These are phyloP conservation scores for Seriola rivoliana DNA, from an alignment of 2,113 vertebrate genomes.

Conservation along the genomic window DNA sequence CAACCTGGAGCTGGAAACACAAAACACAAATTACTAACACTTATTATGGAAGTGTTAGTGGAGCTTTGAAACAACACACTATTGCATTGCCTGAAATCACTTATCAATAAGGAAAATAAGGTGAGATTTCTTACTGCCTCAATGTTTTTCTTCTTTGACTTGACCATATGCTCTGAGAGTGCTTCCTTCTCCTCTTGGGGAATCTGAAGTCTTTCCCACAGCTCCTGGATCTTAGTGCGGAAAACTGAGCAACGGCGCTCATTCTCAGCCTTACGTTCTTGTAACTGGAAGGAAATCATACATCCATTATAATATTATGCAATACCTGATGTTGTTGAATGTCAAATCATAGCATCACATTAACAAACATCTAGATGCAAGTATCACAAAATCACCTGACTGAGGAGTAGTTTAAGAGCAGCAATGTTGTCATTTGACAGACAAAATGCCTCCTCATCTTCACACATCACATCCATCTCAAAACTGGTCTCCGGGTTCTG, in stretches of 20 bases:
- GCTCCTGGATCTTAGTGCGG: conserved; percentile 84
- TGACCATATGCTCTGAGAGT: conserved; percentile 80
- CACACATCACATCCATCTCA: conserved; percentile 90
- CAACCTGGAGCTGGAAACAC: conserved; percentile 85
- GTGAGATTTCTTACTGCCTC: conserved; percentile 86
- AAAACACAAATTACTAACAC: not conserved
- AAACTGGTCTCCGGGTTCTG: conserved; percentile 90
- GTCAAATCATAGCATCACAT: not conserved
- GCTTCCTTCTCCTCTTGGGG: conserved; percentile 85
- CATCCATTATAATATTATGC: not conserved
- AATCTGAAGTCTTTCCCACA: conserved; percentile 91
- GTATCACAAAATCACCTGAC: conserved; percentile 82
- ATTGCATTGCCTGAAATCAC: not conserved
- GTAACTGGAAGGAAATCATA: conserved; percentile 81
- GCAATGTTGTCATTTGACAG: conserved; percentile 90
- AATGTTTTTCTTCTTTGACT: conserved; percentile 83
- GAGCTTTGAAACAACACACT: not conserved
- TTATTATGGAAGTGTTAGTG: not conserved
- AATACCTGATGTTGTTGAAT: not conserved
- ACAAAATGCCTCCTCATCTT: conserved; percentile 91
- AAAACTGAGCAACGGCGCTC: conserved; percentile 83
- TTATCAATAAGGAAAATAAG: not conserved
- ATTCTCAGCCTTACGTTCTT: conserved; percentile 84
- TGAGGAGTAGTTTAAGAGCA: conserved; percentile 87
- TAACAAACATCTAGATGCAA: not conserved